Evolutionary conservation across 2,113 vertebrate genomes (phyloP), one percentile per base, ranked within the genome.

Genomic region (Pontoporia blainvillei): DNA sequence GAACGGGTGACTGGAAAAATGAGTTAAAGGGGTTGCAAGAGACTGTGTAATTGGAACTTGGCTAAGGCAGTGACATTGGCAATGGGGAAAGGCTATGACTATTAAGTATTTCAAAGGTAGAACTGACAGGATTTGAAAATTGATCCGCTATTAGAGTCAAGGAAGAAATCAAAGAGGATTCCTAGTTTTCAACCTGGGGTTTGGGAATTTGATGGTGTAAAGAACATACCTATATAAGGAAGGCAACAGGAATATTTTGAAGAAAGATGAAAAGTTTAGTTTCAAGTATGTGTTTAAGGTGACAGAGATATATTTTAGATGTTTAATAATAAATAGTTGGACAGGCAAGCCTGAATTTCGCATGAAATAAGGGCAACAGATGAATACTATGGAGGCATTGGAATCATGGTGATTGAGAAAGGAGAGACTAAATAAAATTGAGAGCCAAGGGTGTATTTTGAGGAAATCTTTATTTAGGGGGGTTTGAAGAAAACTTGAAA

Each of bases 401-500:
- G 34, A 73, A 31, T 71, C 25, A 27, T 57, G 3, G 59, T 23
- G 1, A 62, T 34, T 89, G 36, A 67, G 23, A 79, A 91, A 46
- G 34, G 11, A 91, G 34, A 86, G 23, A 34, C 13, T 86, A 57
- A 93, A 72, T 39, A 69, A 44, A 85, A 46, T 25, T 39, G 20
- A 64, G 0, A 73, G 41, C 27, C 29, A 67, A 46, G 1, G 21
- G 17, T 6, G 36, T 71, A 67, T 67, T 95, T 92, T 85, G 8
- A 31, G 64, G 54, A 92, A 75, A 34, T 46, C 1, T 57, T 84
- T 66, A 39, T 73, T 91, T 73, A 67, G 23, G 41, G 6, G 20
- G 12, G 0, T 87, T 29, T 78, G 21, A 87, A 84, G 46, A 72
- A 95, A 93, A 90, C 41, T 34, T 78, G 27, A 52, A 93, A 14